Evolutionary conservation across 2,113 vertebrate genomes (phyloP).

Genomic region (Cariama cristata): DNA sequence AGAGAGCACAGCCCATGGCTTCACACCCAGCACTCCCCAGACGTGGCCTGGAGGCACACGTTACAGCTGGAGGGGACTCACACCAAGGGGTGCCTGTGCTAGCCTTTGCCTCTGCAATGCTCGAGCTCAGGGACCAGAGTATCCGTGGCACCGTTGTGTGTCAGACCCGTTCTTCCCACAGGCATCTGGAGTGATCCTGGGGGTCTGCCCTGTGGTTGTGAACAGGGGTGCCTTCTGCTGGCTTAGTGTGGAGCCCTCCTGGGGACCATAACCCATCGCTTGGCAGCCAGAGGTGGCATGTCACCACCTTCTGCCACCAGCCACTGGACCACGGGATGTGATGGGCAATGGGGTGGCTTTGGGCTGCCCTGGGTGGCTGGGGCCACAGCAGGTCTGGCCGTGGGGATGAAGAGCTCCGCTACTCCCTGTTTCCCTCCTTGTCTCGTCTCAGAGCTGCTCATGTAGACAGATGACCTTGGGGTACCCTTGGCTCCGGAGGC

Average conservation of each 20-base stretch:
- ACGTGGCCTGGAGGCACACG: rapidly evolving
- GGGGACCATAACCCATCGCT: background rate
- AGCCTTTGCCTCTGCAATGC: background rate
- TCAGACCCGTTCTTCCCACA: background rate
- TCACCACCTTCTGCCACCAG: background rate
- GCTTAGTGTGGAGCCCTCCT: background rate
- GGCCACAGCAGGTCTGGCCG: background rate
- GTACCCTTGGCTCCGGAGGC: background rate
- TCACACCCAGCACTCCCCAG: background rate
- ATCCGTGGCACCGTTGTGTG: rapidly evolving
- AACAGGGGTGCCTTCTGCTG: background rate
- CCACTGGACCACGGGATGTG: rapidly evolving
- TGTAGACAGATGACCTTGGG: background rate
- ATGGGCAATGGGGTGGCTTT: background rate
- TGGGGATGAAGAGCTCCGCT: background rate
- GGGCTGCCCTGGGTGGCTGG: background rate
- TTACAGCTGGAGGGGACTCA: background rate
- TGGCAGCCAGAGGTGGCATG: background rate
- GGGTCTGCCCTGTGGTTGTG: background rate
- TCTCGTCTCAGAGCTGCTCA: background rate
- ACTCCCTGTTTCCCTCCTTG: background rate
- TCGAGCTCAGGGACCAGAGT: background rate
- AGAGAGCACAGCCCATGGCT: background rate
- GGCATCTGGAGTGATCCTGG: background rate
- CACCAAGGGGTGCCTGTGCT: background rate